A percentile compares a stretch with the other conserved stretches of the same genome.
phyloP scores from a whole-genome alignment of 2,888 invertebrate genomes.

The Hyalella azteca region DNA sequence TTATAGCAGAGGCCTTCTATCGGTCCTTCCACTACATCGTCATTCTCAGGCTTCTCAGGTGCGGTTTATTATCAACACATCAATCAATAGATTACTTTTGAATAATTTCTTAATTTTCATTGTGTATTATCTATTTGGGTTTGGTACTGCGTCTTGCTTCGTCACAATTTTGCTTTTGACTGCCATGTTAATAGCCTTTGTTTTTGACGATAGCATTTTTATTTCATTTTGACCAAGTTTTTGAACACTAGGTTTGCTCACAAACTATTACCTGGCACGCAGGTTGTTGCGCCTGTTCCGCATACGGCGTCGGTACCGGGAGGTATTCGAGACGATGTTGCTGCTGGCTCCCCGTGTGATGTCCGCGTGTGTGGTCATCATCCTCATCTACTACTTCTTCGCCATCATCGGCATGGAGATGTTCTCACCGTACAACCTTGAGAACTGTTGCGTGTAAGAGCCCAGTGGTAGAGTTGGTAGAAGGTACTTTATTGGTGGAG shows the following conservation, averaged over 20 bases:
- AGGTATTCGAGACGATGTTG: slow-evolving; percentile 82
- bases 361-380: slow-evolving; percentile 79
- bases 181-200: too few relatives aligned
- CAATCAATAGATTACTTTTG: too few relatives aligned
- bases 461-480: neutral
- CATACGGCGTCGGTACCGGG: slow-evolving; percentile 79
- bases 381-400: slow-evolving; percentile 80
- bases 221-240: too few relatives aligned
- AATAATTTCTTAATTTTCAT: too few relatives aligned
- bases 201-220: too few relatives aligned
- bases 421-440: slow-evolving; percentile 76
- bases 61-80: neutral
- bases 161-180: too few relatives aligned
- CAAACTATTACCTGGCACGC: slow-evolving; percentile 9
- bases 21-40: slow-evolving; percentile 63
- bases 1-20: slow-evolving; percentile 62
- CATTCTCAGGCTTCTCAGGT: slow-evolving; percentile 60
- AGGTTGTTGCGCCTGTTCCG: slow-evolving; percentile 74
- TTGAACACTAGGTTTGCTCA: too few relatives aligned
- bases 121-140: too few relatives aligned
- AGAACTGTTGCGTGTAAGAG: slow-evolving; percentile 81
- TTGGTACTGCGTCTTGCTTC: too few relatives aligned
- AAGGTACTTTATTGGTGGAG: neutral
- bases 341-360: slow-evolving; percentile 82
- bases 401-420: slow-evolving; percentile 89